phyloP scores from a whole-genome alignment of 2,797 vertebrate genomes.

The Salmo trutta region DNA sequence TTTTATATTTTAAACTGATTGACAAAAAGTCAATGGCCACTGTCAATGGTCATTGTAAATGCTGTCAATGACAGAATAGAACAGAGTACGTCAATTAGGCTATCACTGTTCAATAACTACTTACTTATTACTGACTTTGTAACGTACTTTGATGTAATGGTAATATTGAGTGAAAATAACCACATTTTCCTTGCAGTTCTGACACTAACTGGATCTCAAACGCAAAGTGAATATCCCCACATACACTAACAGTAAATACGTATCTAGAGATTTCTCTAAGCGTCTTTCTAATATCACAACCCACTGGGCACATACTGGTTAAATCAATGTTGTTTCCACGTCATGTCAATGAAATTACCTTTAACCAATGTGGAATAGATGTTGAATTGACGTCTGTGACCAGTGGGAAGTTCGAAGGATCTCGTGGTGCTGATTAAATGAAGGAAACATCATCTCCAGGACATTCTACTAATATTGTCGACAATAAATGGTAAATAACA shows the following conservation, averaged over 20 bases:
- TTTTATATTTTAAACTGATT: conserved; percentile 19
- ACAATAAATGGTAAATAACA: neutral
- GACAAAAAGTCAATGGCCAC: conserved; percentile 25
- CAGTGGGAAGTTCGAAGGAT: neutral
- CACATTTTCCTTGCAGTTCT: neutral
- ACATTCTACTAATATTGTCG: neutral
- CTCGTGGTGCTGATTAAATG: neutral
- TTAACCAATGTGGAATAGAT: too few relatives aligned
- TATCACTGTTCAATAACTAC: neutral
- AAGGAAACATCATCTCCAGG: neutral
- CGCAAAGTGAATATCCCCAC: neutral
- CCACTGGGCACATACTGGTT: too few relatives aligned
- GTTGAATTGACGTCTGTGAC: too few relatives aligned
- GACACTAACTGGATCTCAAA: neutral
- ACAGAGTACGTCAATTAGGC: neutral
- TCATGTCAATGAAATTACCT: too few relatives aligned
- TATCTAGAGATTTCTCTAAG: neutral
- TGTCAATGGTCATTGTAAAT: conserved; percentile 20
- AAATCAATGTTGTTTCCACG: too few relatives aligned
- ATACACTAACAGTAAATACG: neutral
- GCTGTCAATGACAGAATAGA: conserved; percentile 20
- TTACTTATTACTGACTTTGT: neutral
- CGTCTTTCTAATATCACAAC: neutral
- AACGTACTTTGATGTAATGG: neutral
- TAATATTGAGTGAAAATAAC: neutral